phyloP scores from a whole-genome alignment of 2,113 vertebrate species.

The Todiramphus chloris region DNA sequence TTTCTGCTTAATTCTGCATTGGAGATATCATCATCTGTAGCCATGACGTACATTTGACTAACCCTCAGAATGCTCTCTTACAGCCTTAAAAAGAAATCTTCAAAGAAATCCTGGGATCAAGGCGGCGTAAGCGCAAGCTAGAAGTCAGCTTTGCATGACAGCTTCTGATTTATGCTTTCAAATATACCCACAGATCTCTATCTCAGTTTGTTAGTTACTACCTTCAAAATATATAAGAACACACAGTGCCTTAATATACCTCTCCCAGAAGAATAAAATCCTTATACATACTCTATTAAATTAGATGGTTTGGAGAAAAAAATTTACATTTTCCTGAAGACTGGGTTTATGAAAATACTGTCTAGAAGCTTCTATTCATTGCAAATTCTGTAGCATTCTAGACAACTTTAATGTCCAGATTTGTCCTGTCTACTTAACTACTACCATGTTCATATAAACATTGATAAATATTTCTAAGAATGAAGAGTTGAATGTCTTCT shows the following conservation, averaged over 20 bases:
- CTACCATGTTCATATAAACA: background rate
- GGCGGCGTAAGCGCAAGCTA: constrained; percentile 13
- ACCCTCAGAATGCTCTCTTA: background rate
- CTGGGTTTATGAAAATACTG: background rate
- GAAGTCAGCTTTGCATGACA: constrained; percentile 23
- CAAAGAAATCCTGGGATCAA: constrained; percentile 25
- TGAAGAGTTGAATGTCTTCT: background rate
- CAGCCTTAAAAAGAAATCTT: constrained; percentile 13
- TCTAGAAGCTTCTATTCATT: background rate
- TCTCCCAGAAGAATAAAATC: background rate
- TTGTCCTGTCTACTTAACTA: background rate
- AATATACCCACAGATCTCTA: background rate
- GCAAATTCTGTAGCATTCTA: background rate
- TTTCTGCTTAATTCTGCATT: background rate
- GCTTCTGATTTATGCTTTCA: constrained; percentile 26
- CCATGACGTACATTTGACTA: background rate
- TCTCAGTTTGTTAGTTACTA: background rate
- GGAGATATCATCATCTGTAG: background rate
- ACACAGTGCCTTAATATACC: background rate
- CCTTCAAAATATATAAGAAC: background rate
- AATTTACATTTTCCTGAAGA: background rate
- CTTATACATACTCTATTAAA: background rate
- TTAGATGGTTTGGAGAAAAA: background rate
- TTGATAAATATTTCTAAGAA: constrained; percentile 19
- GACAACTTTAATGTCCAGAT: background rate